These are phyloP conservation scores for Euclidia mi DNA, from an alignment of 2,888 invertebrate genomes.

Conservation along the genomic window DNA sequence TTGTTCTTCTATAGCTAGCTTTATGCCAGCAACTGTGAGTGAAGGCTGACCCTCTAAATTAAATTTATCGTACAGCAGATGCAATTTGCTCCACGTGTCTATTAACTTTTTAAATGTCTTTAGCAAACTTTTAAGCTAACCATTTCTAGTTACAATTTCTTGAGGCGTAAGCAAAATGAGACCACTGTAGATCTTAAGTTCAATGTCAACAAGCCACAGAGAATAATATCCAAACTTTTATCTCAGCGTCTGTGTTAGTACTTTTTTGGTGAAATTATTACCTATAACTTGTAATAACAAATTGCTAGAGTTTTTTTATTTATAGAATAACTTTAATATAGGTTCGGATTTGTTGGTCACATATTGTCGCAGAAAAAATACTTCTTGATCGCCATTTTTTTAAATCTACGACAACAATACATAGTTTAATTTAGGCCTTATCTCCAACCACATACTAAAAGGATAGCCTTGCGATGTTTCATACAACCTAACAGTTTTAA, in stretches of 20 bases:
- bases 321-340: background rate
- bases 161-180: conserved; percentile 1
- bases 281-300: conserved; percentile 1
- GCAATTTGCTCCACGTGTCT: conserved; percentile 11
- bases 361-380: too few species aligned
- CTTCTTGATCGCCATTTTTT: too few species aligned
- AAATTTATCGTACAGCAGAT: conserved; percentile 13
- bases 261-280: background rate
- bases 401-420: too few species aligned
- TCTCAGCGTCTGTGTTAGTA: too few species aligned
- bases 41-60: too few species aligned
- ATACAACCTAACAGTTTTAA: too few species aligned
- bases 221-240: background rate
- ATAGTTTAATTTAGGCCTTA: too few species aligned
- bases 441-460: too few species aligned
- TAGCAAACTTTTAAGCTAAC: conserved; percentile 6
- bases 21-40: too few species aligned
- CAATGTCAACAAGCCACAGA: background rate
- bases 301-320: background rate
- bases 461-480: too few species aligned
- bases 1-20: too few species aligned
- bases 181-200: background rate
- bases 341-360: too few species aligned
- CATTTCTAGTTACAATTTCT: conserved; percentile 2
- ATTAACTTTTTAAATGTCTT: conserved; percentile 13